phyloP scores from a whole-genome alignment of 2,888 invertebrate genomes.

The Caprella mutica region DNA sequence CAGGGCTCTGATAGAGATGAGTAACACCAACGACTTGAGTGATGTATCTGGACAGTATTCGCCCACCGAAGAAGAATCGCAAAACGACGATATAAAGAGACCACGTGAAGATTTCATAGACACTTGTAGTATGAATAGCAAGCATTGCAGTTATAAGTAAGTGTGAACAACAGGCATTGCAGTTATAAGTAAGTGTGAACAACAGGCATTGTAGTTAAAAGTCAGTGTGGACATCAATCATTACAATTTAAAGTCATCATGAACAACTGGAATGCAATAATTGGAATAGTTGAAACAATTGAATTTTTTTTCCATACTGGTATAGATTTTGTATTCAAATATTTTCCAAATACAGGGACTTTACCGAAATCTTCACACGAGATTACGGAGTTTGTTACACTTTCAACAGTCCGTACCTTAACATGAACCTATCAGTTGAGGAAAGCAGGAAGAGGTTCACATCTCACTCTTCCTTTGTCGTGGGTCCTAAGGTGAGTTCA shows the following conservation, averaged over 20 bases:
- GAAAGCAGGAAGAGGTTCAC: background rate
- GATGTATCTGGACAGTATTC: background rate
- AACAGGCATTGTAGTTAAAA: too few species aligned
- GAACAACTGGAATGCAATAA: too few species aligned
- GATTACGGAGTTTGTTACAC: background rate
- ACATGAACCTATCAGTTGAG: background rate
- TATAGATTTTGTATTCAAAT: too few species aligned
- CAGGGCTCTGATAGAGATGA: too few species aligned
- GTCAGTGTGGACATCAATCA: too few species aligned
- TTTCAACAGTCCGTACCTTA: constrained; percentile 5
- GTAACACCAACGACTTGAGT: background rate
- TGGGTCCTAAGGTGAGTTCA: background rate
- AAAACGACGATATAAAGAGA: too few species aligned
- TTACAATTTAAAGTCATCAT: too few species aligned
- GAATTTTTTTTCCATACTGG: too few species aligned
- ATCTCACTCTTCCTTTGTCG: background rate
- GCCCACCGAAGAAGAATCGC: background rate
- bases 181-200: too few species aligned
- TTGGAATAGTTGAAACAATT: too few species aligned
- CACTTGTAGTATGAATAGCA: background rate
- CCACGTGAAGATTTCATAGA: constrained; percentile 6
- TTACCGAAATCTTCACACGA: background rate
- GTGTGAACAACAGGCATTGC: too few species aligned
- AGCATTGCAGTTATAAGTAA: constrained; percentile 1
- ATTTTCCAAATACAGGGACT: too few species aligned